phyloP scores from a whole-genome alignment of 2,113 vertebrate genomes.

The Petrocephalus microphthalmus region DNA sequence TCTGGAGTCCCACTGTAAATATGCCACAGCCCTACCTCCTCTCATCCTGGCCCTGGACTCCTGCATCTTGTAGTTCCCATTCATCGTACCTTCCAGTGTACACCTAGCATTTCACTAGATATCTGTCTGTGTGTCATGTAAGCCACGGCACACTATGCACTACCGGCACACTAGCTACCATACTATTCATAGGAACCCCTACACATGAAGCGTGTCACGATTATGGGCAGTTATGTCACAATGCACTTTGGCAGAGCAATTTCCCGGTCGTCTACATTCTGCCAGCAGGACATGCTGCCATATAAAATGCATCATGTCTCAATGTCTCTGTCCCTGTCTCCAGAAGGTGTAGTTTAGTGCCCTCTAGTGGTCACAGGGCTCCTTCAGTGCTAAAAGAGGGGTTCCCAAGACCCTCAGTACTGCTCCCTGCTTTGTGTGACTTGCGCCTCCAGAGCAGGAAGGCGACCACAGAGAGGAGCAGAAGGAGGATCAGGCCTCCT shows the following conservation, averaged over 20 bases:
- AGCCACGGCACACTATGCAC: background rate
- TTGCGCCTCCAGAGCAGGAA: conserved; percentile 43
- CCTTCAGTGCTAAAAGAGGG: conserved; percentile 49
- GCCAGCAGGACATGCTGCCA: background rate
- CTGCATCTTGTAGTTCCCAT: background rate
- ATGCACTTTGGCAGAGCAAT: background rate
- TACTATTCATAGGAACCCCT: background rate
- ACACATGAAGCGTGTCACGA: background rate
- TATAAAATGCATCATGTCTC: background rate
- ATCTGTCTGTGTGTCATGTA: background rate
- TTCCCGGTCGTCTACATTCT: background rate
- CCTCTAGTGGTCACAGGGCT: conserved; percentile 31
- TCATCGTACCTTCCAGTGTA: background rate
- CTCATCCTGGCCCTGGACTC: background rate
- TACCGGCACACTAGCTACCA: too few species aligned
- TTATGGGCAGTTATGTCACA: background rate
- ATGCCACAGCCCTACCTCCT: background rate
- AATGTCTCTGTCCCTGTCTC: background rate
- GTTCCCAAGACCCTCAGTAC: conserved; percentile 50
- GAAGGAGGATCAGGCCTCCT: conserved; percentile 44
- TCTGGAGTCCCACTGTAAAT: background rate
- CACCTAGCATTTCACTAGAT: background rate
- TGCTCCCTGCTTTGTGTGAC: conserved; percentile 33
- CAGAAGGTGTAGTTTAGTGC: background rate
- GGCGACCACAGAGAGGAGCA: conserved; percentile 38